phyloP scores from a whole-genome alignment of 2,888 invertebrate species.

The Orthosia gothica region DNA sequence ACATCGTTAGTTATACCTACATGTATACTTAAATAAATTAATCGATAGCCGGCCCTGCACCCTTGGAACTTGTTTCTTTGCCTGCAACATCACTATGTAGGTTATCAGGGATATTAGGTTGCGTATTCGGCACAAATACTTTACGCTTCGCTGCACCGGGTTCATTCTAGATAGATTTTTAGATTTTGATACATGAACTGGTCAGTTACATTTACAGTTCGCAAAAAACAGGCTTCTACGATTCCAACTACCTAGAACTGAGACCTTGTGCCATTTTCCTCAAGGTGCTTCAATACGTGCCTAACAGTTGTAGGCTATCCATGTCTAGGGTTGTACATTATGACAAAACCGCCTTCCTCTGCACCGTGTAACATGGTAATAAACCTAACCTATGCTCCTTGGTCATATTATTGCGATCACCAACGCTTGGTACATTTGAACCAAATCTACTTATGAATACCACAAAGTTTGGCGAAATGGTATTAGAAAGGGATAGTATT shows the following conservation, averaged over 20 bases:
- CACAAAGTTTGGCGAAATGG: not conserved
- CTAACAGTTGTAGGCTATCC: constrained; percentile 11
- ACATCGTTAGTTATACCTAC: too few species aligned
- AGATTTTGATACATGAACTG: constrained; percentile 4
- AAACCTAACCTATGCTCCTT: not conserved
- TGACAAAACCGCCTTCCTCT: not conserved
- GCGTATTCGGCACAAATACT: not conserved
- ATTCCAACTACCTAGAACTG: constrained; percentile 1
- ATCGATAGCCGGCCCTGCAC: not conserved
- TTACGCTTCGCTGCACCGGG: not conserved
- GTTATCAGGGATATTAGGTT: not conserved
- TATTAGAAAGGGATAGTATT: too few species aligned
- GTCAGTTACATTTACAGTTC: not conserved
- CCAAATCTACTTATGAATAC: not conserved
- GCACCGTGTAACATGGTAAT: not conserved
- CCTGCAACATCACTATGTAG: not conserved
- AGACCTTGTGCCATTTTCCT: not conserved
- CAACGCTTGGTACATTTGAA: not conserved
- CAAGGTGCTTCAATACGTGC: not conserved
- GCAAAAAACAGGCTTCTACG: not conserved
- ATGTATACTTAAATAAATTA: too few species aligned
- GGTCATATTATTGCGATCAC: not conserved
- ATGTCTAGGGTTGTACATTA: constrained; percentile 3
- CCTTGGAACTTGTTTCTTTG: not conserved
- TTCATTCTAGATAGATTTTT: constrained; percentile 6